Evolutionary conservation across 2,888 invertebrate species (phyloP).

Genomic region (Caenorhabditis sinica): DNA sequence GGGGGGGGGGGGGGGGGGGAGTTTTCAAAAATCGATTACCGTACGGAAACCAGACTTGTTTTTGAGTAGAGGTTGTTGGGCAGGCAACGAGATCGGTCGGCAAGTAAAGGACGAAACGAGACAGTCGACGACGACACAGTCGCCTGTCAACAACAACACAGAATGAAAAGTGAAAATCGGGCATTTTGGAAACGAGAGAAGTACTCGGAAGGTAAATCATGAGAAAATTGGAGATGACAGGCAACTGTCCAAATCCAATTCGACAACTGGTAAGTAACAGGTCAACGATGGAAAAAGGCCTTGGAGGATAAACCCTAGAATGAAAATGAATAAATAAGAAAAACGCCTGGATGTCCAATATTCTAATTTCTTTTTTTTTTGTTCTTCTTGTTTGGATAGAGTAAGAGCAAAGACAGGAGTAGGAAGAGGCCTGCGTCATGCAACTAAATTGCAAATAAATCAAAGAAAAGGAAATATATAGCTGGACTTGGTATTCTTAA

Average conservation of each 20-base stretch:
- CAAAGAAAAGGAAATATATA: constrained; percentile 8
- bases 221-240: constrained; percentile 11
- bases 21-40: constrained; percentile 32
- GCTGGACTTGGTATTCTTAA: constrained; percentile 23
- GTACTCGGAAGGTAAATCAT: not conserved
- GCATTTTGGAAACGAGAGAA: constrained; percentile 37
- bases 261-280: constrained; percentile 43
- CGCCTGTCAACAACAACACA: constrained; percentile 53
- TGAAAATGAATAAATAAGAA: not conserved
- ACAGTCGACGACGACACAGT: constrained; percentile 20
- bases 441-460: constrained; percentile 33
- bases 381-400: constrained; percentile 29
- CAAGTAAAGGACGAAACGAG: constrained; percentile 39
- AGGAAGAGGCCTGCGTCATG: constrained; percentile 1
- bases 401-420: not conserved
- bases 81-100: not conserved
- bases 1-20: not conserved
- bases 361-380: not conserved
- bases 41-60: constrained; percentile 44
- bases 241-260: constrained; percentile 14
- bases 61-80: constrained; percentile 25
- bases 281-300: too few relatives aligned
- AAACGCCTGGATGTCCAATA: not conserved
- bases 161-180: constrained; percentile 49
- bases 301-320: not conserved